Evolutionary conservation across 1,140 invertebrate species (phyloP).

Genomic region (Heterodera carotae): DNA sequence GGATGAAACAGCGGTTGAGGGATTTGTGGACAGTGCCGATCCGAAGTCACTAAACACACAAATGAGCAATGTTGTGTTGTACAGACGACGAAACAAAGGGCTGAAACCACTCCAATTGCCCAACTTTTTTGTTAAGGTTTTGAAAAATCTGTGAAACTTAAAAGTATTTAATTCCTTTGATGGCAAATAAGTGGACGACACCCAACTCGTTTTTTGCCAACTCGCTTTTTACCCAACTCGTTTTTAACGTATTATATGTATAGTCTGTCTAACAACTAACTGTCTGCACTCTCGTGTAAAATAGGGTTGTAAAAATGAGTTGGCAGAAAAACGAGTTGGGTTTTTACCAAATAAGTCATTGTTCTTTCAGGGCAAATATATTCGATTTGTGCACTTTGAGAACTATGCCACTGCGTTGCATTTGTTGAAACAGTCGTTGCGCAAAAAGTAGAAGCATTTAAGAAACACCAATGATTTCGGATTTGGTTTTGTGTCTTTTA

Average conservation of each 20-base stretch:
- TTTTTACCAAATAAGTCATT: too few relatives aligned
- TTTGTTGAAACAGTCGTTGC: conserved; percentile 28
- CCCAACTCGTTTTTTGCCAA: too few relatives aligned
- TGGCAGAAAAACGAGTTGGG: too few relatives aligned
- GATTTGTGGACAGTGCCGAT: conserved; percentile 9
- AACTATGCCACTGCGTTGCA: conserved; percentile 12
- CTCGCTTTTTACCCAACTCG: too few relatives aligned
- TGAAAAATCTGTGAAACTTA: not conserved
- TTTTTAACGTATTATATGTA: too few relatives aligned
- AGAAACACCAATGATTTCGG: too few relatives aligned
- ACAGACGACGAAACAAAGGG: conserved; percentile 21
- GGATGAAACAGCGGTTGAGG: conserved; percentile 38
- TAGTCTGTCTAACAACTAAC: too few relatives aligned
- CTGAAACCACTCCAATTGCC: conserved; percentile 2
- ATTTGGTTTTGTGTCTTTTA: not conserved
- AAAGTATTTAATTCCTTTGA: not conserved
- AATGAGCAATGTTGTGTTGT: conserved; percentile 19
- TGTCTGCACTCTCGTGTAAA: too few relatives aligned
- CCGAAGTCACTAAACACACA: conserved; percentile 23
- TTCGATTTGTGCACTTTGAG: conserved; percentile 34
- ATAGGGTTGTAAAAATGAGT: too few relatives aligned
- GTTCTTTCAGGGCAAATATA: conserved; percentile 13
- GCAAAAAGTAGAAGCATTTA: not conserved
- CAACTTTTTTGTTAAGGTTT: conserved; percentile 28
- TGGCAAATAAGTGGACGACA: too few relatives aligned